Base-by-base conservation (phyloP, 2,113 vertebrate genomes). In the Herpetotheres cachinnans region DNA sequence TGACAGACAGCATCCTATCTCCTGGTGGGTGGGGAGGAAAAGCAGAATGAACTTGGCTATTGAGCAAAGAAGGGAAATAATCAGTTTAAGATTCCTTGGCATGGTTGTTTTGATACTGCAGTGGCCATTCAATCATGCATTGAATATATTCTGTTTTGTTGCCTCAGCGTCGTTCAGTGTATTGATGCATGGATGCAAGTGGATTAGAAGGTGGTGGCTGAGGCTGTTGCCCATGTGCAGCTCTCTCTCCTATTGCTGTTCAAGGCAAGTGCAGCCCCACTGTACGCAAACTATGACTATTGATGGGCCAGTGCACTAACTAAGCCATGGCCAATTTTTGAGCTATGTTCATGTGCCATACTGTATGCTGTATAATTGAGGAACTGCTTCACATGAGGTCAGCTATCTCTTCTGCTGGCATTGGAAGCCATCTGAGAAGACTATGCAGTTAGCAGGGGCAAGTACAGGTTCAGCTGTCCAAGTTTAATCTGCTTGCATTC, bases 341-440 rank as follows among this genome's bases (percentile, higher is more conserved):
- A 49, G 16, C 52, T 69, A 38, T 1, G 1, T 65, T 61, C 3
- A 4, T 19, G 18, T 2, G 1, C 21, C 32, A 7, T 65, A 11
- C 25, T 66, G 6, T 54, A 7, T 10, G 6, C 11, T 13, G 12
- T 55, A 8, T 65, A 80, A 32, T 3, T 40, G 56, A 76, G 67
- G 40, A 71, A 40, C 46, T 55, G 40, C 46, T 84, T 91, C 62
- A 46, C 11, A 29, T 46, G 56, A 59, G 40, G n/a, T 66, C n/a
- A 71, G 17, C 56, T 74, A 4, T 50, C 36, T 11, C 11, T 76
- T 65, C 46, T 86, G 36, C 25, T 42, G 47, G 21, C 47, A 36
- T 21, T 29, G 13, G n/a, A 59, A 65, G 32, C 40, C 50, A n/a
- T 40, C 24, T 0, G 6, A 79, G 79, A 80, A 56, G 24, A 52